Evolutionary conservation across 2,888 invertebrate species (phyloP), one percentile per base, ranked within the genome.

Genomic region (Drosophila anceps): DNA sequence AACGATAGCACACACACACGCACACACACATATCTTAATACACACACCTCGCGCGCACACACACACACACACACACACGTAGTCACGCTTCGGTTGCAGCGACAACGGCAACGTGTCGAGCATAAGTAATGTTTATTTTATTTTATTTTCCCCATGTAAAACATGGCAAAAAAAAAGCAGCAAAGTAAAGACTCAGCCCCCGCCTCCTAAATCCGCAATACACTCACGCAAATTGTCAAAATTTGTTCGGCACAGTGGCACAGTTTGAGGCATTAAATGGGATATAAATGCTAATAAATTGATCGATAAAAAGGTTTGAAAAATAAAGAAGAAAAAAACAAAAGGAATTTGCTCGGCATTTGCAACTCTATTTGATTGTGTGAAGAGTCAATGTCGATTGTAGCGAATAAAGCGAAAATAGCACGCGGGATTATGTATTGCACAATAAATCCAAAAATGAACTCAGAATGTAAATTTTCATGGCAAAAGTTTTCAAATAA

Each of bases 61-160:
- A 18, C 55, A 27, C 13, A 64, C 41, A 69, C 67, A 39, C 55
- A 65, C 57, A 60, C 57, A 29, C 20, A 69, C 31, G 48, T 29
- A 59, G 61, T 62, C 65, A 73, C 70, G 73, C 79, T 44, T 66
- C 51, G 54, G 44, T 46, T 81, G 82, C 80, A 82, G 48, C 71
- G 77, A 74, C 81, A 84, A 73, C 61, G 64, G 67, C 80, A 67
- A 80, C 88, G 84, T 88, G 85, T 84, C 67, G 71, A 67, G 84
- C 80, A 88, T 84, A 84, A 88, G 73, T 78, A 85, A 84, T 88
- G 83, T 80, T 84, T 76, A 82, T 82, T 77, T 75, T 79, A 73
- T 69, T 48, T 65, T 65, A 66, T 69, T 62, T 66, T 73, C 46
- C 43, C 54, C 71, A 65, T 75, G 79, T 76, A 71, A 71, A 81